Evolutionary conservation across 2,113 vertebrate species (phyloP).

Genomic region (Paraplagusia blochii): DNA sequence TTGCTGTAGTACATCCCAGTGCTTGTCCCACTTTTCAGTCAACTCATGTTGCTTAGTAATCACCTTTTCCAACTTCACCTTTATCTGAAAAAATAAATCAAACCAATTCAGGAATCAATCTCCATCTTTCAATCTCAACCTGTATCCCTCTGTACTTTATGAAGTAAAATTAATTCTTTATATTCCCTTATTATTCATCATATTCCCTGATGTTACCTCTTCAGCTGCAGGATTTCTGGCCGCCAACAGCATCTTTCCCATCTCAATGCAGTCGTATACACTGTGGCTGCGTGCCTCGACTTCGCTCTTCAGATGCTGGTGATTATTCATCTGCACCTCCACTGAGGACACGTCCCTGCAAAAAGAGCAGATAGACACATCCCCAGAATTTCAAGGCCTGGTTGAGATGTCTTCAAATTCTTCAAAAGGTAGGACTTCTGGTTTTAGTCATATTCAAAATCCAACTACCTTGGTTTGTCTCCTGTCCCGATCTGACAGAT

Average conservation of each 20-base stretch:
- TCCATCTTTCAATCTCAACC: background rate
- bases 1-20: constrained; percentile 92
- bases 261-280: constrained; percentile 83
- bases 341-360: constrained; percentile 91
- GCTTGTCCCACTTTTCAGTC: constrained; percentile 89
- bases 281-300: constrained; percentile 82
- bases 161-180: no score
- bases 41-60: constrained; percentile 85
- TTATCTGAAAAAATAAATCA: constrained; percentile 77
- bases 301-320: constrained; percentile 90
- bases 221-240: constrained; percentile 84
- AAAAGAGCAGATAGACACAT: constrained; percentile 6
- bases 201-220: constrained; percentile 74
- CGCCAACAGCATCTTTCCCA: constrained; percentile 87
- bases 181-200: background rate
- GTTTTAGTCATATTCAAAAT: background rate
- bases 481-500: constrained; percentile 87
- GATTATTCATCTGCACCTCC: constrained; percentile 94
- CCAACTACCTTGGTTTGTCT: constrained; percentile 88
- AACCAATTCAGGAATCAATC: background rate
- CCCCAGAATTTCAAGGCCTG: background rate
- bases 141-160: no score
- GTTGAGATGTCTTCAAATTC: no score
- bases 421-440: background rate
- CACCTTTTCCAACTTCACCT: constrained; percentile 87